phyloP scores from a whole-genome alignment of 2,888 invertebrate species.

The Vanessa cardui region DNA sequence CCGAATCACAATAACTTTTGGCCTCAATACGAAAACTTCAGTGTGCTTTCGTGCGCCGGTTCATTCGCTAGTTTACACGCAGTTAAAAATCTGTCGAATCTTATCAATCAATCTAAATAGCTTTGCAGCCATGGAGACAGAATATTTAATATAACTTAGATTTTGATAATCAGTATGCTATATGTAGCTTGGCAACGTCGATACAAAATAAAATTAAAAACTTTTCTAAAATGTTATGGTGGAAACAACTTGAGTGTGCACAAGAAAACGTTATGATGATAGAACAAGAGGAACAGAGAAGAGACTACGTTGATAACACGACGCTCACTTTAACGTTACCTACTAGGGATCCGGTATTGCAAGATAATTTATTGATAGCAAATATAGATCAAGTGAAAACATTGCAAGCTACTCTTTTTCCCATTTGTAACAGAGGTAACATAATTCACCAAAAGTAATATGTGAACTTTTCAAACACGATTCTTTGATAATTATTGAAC shows the following conservation, averaged over 20 bases:
- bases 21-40: conserved; percentile 66
- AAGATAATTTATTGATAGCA: conserved; percentile 70
- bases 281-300: conserved; percentile 69
- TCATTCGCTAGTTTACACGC: conserved; percentile 57
- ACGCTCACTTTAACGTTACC: conserved; percentile 68
- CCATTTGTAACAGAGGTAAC: conserved; percentile 80
- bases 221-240: conserved; percentile 74
- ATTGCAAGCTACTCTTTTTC: conserved; percentile 86
- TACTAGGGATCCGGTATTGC: conserved; percentile 65
- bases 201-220: conserved; percentile 8
- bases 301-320: conserved; percentile 63
- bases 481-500: neutral
- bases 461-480: neutral
- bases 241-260: conserved; percentile 73
- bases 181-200: conserved; percentile 8
- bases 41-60: conserved; percentile 68
- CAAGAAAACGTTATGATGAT: conserved; percentile 70
- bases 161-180: conserved; percentile 43
- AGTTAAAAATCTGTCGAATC: conserved; percentile 46
- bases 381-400: conserved; percentile 83
- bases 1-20: conserved; percentile 64
- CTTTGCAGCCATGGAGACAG: conserved; percentile 71
- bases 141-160: conserved; percentile 50
- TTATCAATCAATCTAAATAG: conserved; percentile 51
- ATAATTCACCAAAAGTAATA: neutral